Conservation (phyloP, 2,113 vertebrate species). For the Motacilla alba region DNA sequence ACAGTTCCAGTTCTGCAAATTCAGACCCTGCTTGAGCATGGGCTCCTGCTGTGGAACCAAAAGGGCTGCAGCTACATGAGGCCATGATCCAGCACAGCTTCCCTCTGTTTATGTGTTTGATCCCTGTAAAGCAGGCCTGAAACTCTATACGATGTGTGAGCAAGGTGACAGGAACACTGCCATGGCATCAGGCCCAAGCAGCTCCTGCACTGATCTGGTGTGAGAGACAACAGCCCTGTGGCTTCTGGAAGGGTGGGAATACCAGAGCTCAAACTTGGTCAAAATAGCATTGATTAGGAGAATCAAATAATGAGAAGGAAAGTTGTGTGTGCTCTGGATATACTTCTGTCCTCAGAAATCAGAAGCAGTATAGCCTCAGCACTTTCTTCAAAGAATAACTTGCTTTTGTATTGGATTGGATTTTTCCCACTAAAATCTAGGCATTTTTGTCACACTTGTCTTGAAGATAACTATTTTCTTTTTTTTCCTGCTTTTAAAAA, state of each 20-base stretch:
- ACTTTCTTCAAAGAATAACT: background rate
- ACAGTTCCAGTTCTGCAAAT: background rate
- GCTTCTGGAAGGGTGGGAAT: background rate
- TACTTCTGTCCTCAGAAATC: background rate
- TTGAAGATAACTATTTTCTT: background rate
- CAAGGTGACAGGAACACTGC: background rate
- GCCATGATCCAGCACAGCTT: background rate
- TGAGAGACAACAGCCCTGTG: fast-evolving
- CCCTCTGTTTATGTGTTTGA: background rate
- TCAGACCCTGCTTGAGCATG: background rate
- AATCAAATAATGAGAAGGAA: background rate
- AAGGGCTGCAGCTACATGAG: background rate
- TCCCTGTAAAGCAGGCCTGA: background rate
- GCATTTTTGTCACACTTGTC: background rate
- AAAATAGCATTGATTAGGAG: background rate
- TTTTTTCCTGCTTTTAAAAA: background rate
- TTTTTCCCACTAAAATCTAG: background rate
- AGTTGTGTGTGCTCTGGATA: background rate
- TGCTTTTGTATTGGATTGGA: background rate
- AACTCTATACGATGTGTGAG: background rate
- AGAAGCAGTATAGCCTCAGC: background rate
- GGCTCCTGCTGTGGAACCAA: background rate
- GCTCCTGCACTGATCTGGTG: background rate
- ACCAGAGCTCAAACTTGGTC: background rate
- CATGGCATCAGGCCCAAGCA: background rate